Percentiles rank a stretch among this genome's conserved stretches.
phyloP scores from a whole-genome alignment of 53 echinoderm and acorn worm genomes.

The Holothuria leucospilota region DNA sequence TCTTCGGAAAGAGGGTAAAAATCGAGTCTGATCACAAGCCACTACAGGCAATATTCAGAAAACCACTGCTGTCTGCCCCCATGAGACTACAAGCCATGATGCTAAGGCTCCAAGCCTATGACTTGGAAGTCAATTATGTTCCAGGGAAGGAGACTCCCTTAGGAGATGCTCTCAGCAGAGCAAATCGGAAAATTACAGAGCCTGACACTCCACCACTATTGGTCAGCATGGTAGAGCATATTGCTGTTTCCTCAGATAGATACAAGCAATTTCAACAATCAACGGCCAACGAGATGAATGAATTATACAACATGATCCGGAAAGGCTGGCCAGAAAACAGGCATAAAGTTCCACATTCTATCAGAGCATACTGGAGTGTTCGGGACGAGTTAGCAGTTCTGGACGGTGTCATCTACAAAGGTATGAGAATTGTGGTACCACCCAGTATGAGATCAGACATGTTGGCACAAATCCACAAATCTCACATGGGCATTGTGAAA shows the following conservation, averaged over 20 bases:
- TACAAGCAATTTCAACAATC: constrained; percentile 52
- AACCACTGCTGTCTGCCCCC: constrained; percentile 57
- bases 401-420: constrained; percentile 1
- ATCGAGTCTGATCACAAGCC: constrained; percentile 69
- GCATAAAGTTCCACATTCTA: constrained; percentile 54
- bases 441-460: no score
- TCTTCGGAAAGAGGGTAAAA: constrained; percentile 52
- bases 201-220: constrained; percentile 43
- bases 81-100: constrained; percentile 64
- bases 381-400: constrained; percentile 69
- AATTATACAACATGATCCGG: constrained; percentile 56
- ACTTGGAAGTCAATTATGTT: constrained; percentile 24
- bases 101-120: constrained; percentile 65
- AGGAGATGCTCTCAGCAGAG: constrained; percentile 51
- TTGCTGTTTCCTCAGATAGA: constrained; percentile 49
- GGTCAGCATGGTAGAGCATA: constrained; percentile 65
- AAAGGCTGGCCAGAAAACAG: constrained; percentile 80
- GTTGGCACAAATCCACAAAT: no score
- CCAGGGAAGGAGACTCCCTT: constrained; percentile 33
- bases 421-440: no score
- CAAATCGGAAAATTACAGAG: constrained; percentile 52
- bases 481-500: no score
- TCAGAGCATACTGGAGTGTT: constrained; percentile 63
- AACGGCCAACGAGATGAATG: constrained; percentile 66
- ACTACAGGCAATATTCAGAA: constrained; percentile 53